Evolutionary conservation across 2,888 invertebrate genomes (phyloP), one percentile per base, ranked within the genome.

Genomic region (Mythimna pallens): DNA sequence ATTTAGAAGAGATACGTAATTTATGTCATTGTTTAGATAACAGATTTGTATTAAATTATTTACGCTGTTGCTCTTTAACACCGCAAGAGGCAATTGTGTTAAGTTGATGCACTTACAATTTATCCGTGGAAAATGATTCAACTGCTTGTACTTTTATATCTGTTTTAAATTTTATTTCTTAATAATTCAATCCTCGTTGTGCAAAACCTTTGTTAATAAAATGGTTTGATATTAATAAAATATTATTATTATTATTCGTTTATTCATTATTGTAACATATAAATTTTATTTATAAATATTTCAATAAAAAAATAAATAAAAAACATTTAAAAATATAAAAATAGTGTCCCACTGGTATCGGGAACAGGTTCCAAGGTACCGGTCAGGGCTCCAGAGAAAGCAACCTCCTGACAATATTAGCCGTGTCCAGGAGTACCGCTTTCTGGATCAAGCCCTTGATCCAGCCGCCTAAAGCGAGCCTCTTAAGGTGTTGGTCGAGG

Each of bases 1-100:
- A 89, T 89, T 88, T 86, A 75, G 81, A 81, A 86, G 80, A 85
- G 83, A 86, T 87, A 86, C 73, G 86, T 84, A 82, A 85, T 88
- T 86, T 85, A 86, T 85, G 74, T 78, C 74, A 82, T 70, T 80
- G 78, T 77, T 70, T 57, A 76, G 85, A 81, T 76, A 79, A 77
- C 62, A 70, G 62, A 67, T 83, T 76, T 76, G 76, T 65, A 66
- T 80, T 65, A 67, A 52, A 83, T 83, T 81, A 62, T 72, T 83
- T 81, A 83, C 65, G 65, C n/a, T 83, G 61, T 82, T 77, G 63
- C 59, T 78, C 36, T 65, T 83, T 83, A 74, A 65, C 25, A 40
- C 58, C 14, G 8, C n/a, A 36, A 25, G n/a, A 65, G 17, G 61
- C 57, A 74, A 74, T 83, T 54, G 64, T 47, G 58, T 20, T 22